phyloP scores from a whole-genome alignment of 2,888 invertebrate species.

The Campaea margaritaria region DNA sequence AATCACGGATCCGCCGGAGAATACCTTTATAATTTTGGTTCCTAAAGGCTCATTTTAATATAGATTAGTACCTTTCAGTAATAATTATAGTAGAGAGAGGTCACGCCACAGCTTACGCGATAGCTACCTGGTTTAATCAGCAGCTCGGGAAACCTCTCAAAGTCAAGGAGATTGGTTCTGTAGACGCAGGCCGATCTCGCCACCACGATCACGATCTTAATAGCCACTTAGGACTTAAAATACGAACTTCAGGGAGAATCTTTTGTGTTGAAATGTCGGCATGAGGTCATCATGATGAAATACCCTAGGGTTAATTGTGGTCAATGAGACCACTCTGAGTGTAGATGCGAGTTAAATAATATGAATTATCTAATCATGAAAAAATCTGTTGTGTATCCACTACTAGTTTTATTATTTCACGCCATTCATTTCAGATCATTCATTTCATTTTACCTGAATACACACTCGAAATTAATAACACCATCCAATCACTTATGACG shows the following conservation, averaged over 20 bases:
- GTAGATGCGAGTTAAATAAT: too few relatives aligned
- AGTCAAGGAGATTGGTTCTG: constrained; percentile 29
- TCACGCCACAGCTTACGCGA: constrained; percentile 16
- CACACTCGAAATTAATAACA: too few relatives aligned
- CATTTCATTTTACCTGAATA: too few relatives aligned
- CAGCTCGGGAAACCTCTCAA: constrained; percentile 31
- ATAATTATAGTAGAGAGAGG: constrained; percentile 28
- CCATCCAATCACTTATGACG: too few relatives aligned
- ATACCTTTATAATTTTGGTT: constrained; percentile 23
- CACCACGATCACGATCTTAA: constrained; percentile 21
- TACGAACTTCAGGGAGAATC: background rate
- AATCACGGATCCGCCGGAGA: constrained; percentile 5
- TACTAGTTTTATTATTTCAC: too few relatives aligned
- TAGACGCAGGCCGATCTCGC: constrained; percentile 28
- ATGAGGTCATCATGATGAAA: background rate
- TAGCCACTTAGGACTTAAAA: constrained; percentile 7
- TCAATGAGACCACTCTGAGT: too few relatives aligned
- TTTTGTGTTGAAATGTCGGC: background rate
- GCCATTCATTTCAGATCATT: too few relatives aligned
- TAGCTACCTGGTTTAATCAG: constrained; percentile 29
- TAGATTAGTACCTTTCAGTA: constrained; percentile 31
- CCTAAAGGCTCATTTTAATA: constrained; percentile 29
- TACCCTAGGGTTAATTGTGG: too few relatives aligned
- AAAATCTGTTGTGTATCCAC: too few relatives aligned
- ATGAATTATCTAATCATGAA: too few relatives aligned